A percentile compares a stretch with the other conserved stretches of the same genome.
Evolutionary conservation across 2,888 invertebrate species (phyloP).

Genomic region (Hirtodrosophila histrioides): DNA sequence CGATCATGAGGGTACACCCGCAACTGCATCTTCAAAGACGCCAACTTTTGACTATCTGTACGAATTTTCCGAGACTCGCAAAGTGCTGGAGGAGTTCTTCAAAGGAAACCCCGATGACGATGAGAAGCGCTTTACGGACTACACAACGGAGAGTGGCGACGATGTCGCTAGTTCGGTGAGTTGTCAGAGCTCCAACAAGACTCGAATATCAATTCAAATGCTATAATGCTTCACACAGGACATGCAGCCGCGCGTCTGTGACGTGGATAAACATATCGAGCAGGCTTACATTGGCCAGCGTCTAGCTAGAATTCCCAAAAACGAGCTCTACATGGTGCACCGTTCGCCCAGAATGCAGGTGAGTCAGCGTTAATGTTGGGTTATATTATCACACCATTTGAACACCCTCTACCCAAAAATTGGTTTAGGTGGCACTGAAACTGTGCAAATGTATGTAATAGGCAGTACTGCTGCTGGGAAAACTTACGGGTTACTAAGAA

Average conservation of each 20-base stretch:
- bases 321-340: constrained; percentile 82
- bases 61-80: constrained; percentile 96
- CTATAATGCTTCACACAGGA: constrained; percentile 57
- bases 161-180: constrained; percentile 82
- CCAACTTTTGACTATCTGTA: constrained; percentile 94
- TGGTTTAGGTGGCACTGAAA: too few relatives aligned
- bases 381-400: too few relatives aligned
- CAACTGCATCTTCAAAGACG: constrained; percentile 75
- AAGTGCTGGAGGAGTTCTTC: constrained; percentile 96
- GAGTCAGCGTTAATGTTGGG: constrained; percentile 15
- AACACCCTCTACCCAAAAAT: too few relatives aligned
- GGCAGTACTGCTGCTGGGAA: too few relatives aligned
- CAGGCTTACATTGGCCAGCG: constrained; percentile 84
- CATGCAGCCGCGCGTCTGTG: constrained; percentile 61
- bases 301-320: constrained; percentile 84
- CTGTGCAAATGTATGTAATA: too few relatives aligned
- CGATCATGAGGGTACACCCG: constrained; percentile 42
- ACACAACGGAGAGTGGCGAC: constrained; percentile 82
- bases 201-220: not conserved
- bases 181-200: constrained; percentile 2
- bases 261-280: constrained; percentile 80
- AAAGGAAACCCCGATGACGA: constrained; percentile 88
- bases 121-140: constrained; percentile 84
- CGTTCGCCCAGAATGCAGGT: constrained; percentile 82
- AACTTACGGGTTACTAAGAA: too few relatives aligned